These are phyloP conservation scores for Spicauda simplicius DNA, from an alignment of 2,888 invertebrate species.

Conservation along the genomic window DNA sequence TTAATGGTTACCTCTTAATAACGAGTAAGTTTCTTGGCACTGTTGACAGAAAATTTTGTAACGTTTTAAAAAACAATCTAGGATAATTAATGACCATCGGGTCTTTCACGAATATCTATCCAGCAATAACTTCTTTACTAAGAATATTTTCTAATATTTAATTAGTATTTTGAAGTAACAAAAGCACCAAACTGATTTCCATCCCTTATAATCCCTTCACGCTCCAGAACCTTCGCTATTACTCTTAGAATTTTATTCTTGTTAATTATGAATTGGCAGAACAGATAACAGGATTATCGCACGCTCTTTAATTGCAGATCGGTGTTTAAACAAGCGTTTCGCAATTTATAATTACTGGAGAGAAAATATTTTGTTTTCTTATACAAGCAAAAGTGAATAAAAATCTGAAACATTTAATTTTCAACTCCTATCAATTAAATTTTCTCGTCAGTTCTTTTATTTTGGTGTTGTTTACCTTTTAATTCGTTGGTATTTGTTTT, in stretches of 20 bases:
- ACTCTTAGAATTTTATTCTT: constrained; percentile 68
- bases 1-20: too few relatives aligned
- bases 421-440: not conserved
- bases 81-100: too few relatives aligned
- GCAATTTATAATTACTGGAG: constrained; percentile 16
- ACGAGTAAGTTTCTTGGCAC: too few relatives aligned
- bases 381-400: not conserved
- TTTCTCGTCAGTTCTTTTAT: not conserved
- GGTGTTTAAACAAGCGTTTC: constrained; percentile 52
- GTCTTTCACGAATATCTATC: too few relatives aligned
- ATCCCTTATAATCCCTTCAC: constrained; percentile 67
- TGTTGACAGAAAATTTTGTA: too few relatives aligned
- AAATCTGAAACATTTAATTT: constrained; percentile 1
- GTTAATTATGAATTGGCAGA: constrained; percentile 70
- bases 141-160: too few relatives aligned
- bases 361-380: constrained; percentile 21
- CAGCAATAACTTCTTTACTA: too few relatives aligned
- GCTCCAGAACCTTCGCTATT: constrained; percentile 60
- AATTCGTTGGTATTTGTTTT: not conserved
- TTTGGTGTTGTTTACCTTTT: not conserved
- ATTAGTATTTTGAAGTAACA: constrained; percentile 27
- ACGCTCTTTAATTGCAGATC: constrained; percentile 65
- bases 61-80: too few relatives aligned
- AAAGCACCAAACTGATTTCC: constrained; percentile 51
- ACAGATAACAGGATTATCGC: constrained; percentile 71